Percentiles rank a stretch among this genome's conserved stretches.
Conservation (phyloP, 2,797 vertebrate species). For the Rhodeus uyekii region DNA sequence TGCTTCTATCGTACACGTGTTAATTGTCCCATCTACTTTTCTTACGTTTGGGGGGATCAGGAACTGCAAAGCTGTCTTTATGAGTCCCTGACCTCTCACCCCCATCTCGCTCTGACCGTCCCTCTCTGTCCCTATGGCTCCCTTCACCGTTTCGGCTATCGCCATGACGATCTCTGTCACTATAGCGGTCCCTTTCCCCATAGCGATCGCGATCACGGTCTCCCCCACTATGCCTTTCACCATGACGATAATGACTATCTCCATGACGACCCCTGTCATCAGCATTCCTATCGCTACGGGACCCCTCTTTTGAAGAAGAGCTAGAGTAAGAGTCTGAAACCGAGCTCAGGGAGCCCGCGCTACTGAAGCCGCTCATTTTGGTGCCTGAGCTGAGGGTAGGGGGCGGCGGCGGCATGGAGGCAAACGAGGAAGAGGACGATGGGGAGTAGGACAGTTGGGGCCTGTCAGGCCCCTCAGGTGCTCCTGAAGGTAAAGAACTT, state of each 20-base stretch:
- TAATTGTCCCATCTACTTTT: conserved; percentile 99
- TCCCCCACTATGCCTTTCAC: conserved; percentile 63
- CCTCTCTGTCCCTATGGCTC: conserved; percentile 72
- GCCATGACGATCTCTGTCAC: conserved; percentile 71
- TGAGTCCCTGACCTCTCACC: conserved; percentile 70
- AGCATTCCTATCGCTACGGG: conserved; percentile 67
- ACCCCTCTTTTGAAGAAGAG: conserved; percentile 66
- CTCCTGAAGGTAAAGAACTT: conserved; percentile 87
- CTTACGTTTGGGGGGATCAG: conserved; percentile 93
- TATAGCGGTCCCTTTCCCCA: conserved; percentile 49
- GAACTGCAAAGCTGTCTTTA: conserved; percentile 89
- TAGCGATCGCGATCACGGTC: conserved; percentile 65
- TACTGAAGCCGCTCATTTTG: conserved; percentile 86
- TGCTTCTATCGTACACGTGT: conserved; percentile 42
- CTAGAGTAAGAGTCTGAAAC: conserved; percentile 75
- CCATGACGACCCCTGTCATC: conserved; percentile 74
- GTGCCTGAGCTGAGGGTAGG: conserved; percentile 57
- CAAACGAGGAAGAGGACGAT: conserved; percentile 24
- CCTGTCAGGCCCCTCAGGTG: conserved; percentile 69
- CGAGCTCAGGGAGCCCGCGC: conserved; percentile 89
- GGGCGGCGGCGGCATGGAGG: conserved; percentile 58
- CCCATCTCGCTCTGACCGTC: conserved; percentile 63
- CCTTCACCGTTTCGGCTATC: conserved; percentile 79
- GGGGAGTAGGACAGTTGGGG: conserved; percentile 60
- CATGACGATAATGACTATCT: conserved; percentile 73